Conservation (phyloP, 2,113 vertebrate genomes). For the Laticauda colubrina region DNA sequence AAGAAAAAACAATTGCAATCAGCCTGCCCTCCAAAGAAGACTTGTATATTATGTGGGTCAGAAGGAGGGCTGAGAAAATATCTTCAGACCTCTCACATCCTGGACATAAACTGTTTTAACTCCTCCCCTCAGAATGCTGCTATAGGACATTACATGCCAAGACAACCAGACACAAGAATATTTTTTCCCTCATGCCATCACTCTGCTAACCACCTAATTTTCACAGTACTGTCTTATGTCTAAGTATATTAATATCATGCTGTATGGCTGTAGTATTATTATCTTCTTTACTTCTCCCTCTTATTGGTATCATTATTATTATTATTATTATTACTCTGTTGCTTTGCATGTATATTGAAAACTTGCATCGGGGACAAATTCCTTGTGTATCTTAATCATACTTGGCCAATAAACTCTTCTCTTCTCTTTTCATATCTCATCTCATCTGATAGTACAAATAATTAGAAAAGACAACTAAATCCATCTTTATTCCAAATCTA, state of each 20-base stretch:
- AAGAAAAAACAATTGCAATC: background rate
- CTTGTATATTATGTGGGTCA: background rate
- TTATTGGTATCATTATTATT: background rate
- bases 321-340: background rate
- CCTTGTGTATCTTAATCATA: background rate
- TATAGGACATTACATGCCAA: background rate
- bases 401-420: background rate
- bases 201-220: background rate
- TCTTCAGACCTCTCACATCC: background rate
- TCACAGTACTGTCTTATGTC: background rate
- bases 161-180: background rate
- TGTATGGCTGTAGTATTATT: background rate
- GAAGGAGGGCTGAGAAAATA: background rate
- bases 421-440: too few species aligned
- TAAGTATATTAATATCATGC: background rate
- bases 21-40: background rate
- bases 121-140: background rate
- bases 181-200: background rate
- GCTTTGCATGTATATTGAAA: background rate
- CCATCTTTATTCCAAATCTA: background rate
- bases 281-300: background rate
- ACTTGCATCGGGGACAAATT: background rate
- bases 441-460: background rate
- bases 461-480: background rate
- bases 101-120: background rate